phyloP scores from a whole-genome alignment of 2,797 vertebrate species.

The Anisognathus igniventris region DNA sequence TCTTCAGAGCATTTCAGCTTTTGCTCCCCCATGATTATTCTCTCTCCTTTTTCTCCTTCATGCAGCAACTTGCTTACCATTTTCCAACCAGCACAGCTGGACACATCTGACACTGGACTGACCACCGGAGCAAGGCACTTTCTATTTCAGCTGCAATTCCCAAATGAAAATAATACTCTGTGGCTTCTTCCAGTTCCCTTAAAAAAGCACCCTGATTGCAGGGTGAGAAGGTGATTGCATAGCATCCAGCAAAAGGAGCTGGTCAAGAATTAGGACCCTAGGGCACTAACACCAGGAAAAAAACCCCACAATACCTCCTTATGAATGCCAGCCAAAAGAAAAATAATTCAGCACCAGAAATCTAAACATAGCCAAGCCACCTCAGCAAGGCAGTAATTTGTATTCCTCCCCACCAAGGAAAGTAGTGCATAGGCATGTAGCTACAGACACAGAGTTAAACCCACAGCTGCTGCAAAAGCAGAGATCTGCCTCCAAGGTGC shows the following conservation, averaged over 20 bases:
- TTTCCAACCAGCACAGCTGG: background rate
- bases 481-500: background rate
- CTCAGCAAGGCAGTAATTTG: rapidly evolving
- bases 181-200: background rate
- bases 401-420: background rate
- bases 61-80: background rate
- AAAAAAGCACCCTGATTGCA: background rate
- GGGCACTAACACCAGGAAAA: background rate
- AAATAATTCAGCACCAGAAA: background rate
- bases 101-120: background rate
- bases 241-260: background rate
- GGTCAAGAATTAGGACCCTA: background rate
- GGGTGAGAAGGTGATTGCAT: background rate
- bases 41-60: background rate
- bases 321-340: background rate
- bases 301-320: background rate
- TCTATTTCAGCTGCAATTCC: background rate
- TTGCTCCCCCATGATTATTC: rapidly evolving
- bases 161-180: background rate
- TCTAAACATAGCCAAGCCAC: background rate
- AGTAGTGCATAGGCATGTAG: background rate
- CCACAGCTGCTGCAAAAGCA: background rate
- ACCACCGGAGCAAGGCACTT: background rate
- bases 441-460: background rate
- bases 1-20: background rate